phyloP scores from a whole-genome alignment of 2,113 vertebrate genomes.

The Heterochromis multidens region DNA sequence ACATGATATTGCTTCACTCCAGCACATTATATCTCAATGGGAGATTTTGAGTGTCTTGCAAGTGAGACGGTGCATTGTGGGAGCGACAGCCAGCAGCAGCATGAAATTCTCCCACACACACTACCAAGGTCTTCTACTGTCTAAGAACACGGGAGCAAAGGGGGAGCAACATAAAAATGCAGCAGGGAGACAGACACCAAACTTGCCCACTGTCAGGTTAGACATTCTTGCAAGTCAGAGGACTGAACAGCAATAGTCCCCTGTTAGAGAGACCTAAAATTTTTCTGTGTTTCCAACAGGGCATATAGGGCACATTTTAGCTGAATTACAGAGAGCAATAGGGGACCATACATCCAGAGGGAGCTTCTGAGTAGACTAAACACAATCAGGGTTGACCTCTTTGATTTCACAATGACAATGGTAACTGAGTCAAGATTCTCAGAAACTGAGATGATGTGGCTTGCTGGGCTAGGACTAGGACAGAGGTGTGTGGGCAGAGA shows the following conservation, averaged over 20 bases:
- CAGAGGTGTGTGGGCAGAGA: slow-evolving; percentile 13
- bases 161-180: slow-evolving; percentile 22
- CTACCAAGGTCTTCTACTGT: slow-evolving; percentile 7
- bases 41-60: slow-evolving; percentile 6
- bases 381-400: not conserved
- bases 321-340: slow-evolving; percentile 7
- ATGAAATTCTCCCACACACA: slow-evolving; percentile 42
- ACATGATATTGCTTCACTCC: not conserved
- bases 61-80: slow-evolving; percentile 1
- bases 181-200: slow-evolving; percentile 8
- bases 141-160: slow-evolving; percentile 31
- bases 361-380: slow-evolving; percentile 1
- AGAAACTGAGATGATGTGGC: not conserved
- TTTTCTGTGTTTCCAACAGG: slow-evolving; percentile 3
- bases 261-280: slow-evolving; percentile 29
- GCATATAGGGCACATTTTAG: slow-evolving; percentile 13
- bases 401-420: slow-evolving; percentile 20
- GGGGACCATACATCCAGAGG: not conserved
- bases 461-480: not conserved
- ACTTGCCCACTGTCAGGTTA: slow-evolving; percentile 6
- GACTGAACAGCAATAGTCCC: not conserved
- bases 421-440: slow-evolving; percentile 10
- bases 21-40: slow-evolving; percentile 10
- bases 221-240: slow-evolving; percentile 5
- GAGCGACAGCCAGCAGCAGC: not conserved